Evolutionary conservation across 2,797 vertebrate species (phyloP).

Genomic region (Phataginus tetradactyla): DNA sequence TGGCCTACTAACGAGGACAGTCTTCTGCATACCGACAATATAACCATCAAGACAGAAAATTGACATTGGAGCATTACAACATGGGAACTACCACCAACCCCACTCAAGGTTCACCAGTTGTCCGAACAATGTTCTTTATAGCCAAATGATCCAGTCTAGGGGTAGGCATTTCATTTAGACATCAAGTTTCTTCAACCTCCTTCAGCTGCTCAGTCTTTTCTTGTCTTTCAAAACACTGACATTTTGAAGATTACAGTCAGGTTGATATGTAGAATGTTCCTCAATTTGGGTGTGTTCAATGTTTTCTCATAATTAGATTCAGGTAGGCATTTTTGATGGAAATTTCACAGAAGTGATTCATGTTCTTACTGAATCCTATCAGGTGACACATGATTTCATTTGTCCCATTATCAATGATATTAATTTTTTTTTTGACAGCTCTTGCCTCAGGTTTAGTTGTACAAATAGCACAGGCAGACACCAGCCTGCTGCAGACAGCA

Average conservation of each 20-base stretch:
- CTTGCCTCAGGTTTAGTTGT: not conserved
- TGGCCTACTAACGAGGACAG: not conserved
- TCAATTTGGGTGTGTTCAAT: not conserved
- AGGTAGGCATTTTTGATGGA: not conserved
- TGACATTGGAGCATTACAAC: not conserved
- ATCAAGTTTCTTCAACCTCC: not conserved
- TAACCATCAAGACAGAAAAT: not conserved
- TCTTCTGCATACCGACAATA: fast-evolving
- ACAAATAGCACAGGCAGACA: not conserved
- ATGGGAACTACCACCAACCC: not conserved
- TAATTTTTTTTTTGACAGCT: not conserved
- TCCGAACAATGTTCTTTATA: not conserved
- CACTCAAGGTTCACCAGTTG: not conserved
- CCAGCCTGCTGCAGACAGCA: not conserved
- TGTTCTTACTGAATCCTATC: not conserved
- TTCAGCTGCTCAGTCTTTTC: not conserved
- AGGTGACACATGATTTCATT: not conserved
- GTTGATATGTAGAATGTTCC: not conserved
- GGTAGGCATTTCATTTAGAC: not conserved
- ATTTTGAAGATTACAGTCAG: not conserved
- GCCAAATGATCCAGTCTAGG: no score
- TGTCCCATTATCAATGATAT: not conserved
- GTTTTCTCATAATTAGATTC: not conserved
- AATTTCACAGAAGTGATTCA: not conserved
- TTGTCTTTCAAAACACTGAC: not conserved